These are phyloP conservation scores for Scaptodrosophila latifasciaeformis DNA, from an alignment of 2,888 invertebrate genomes.

Conservation along the genomic window DNA sequence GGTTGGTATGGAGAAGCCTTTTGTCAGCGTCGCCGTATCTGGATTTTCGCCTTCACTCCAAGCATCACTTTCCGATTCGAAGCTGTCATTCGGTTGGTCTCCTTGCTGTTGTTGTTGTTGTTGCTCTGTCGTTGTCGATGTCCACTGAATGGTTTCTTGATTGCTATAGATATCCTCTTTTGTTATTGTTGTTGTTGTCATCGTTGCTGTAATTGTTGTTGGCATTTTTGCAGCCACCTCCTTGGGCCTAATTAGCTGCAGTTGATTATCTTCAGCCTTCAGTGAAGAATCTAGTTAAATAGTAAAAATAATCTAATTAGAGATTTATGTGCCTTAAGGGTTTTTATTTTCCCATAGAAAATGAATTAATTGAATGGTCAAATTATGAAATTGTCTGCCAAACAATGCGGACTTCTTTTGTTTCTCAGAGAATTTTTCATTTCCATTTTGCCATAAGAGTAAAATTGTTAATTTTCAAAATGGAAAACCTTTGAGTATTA, in stretches of 20 bases:
- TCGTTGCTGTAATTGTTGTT: slow-evolving; percentile 19
- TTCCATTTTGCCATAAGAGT: too few species aligned
- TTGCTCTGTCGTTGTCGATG: slow-evolving; percentile 26
- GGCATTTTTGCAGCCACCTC: background rate
- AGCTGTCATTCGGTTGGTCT: background rate
- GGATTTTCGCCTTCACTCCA: slow-evolving; percentile 53
- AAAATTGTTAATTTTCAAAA: too few species aligned
- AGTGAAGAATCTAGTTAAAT: too few species aligned
- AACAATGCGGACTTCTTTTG: too few species aligned
- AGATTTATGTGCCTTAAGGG: too few species aligned
- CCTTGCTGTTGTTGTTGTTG: slow-evolving; percentile 14
- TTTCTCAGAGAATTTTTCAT: too few species aligned
- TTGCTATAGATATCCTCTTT: slow-evolving; percentile 11
- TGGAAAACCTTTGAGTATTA: too few species aligned
- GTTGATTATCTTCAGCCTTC: too few species aligned
- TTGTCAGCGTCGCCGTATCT: slow-evolving; percentile 67
- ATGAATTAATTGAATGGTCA: too few species aligned
- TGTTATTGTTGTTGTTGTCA: slow-evolving; percentile 6
- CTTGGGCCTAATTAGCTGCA: slow-evolving; percentile 39
- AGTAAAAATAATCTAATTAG: too few species aligned
- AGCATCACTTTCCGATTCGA: slow-evolving; percentile 21
- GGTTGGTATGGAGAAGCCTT: slow-evolving; percentile 71
- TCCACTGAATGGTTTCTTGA: slow-evolving; percentile 26
- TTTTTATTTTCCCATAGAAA: too few species aligned
- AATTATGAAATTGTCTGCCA: too few species aligned